Evolutionary conservation across 2,113 vertebrate genomes (phyloP).

Genomic region (Lophochroa leadbeateri): DNA sequence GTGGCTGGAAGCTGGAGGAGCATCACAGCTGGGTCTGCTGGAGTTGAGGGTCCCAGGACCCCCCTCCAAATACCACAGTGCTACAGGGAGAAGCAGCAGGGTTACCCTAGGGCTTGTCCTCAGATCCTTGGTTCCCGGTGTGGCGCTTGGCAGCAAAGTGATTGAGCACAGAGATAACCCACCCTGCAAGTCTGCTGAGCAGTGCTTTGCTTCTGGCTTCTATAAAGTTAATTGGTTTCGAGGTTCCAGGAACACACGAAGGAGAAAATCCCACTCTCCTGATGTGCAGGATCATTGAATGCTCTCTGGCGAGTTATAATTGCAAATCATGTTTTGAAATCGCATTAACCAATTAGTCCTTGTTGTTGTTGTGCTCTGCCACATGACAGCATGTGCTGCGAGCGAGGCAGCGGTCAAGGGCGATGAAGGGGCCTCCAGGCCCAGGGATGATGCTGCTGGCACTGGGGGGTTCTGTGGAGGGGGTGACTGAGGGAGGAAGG

Average conservation of each 20-base stretch:
- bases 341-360: slow-evolving; percentile 61
- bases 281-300: slow-evolving; percentile 38
- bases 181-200: slow-evolving; percentile 34
- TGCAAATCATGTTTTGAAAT: slow-evolving; percentile 70
- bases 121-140: background rate
- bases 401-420: slow-evolving; percentile 18
- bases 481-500: background rate
- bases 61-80: background rate
- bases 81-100: accelerated
- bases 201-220: slow-evolving; percentile 63
- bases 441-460: background rate
- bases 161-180: slow-evolving; percentile 47
- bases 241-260: slow-evolving; percentile 68
- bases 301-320: slow-evolving; percentile 63
- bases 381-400: slow-evolving; percentile 18
- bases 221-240: slow-evolving; percentile 71
- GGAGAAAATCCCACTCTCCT: slow-evolving; percentile 52
- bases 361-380: slow-evolving; percentile 56
- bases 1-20: background rate
- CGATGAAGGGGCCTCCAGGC: background rate
- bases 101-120: background rate
- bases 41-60: background rate
- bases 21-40: accelerated
- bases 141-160: background rate
- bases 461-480: background rate